phyloP scores from a whole-genome alignment of 2,113 vertebrate genomes.

The Myanophis thanlyinensis region DNA sequence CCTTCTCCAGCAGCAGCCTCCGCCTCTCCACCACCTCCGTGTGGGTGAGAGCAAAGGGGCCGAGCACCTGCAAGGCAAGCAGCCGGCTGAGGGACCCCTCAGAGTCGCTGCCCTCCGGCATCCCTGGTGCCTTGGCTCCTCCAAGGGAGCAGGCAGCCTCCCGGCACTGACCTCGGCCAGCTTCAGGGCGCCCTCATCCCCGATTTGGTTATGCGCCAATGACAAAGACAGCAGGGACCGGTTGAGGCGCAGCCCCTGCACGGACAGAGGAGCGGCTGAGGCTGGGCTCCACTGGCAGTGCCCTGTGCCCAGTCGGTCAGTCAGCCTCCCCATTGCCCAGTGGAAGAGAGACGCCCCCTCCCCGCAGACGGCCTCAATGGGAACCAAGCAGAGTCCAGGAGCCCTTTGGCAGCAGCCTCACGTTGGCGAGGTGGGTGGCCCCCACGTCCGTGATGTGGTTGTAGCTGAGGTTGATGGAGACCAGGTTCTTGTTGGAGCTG shows the following conservation, averaged over 20 bases:
- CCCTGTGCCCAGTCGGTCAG: fast-evolving
- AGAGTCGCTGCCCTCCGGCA: not conserved
- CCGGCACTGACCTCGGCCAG: slow-evolving; percentile 73
- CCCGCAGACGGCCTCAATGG: not conserved
- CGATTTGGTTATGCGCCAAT: slow-evolving; percentile 79
- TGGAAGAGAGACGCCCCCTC: not conserved
- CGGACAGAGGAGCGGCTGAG: fast-evolving
- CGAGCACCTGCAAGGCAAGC: slow-evolving; percentile 70
- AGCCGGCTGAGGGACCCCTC: too few relatives aligned
- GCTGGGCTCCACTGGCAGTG: not conserved
- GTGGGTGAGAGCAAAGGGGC: slow-evolving; percentile 77
- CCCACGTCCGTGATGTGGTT: slow-evolving; percentile 83
- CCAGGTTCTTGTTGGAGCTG: slow-evolving; percentile 71
- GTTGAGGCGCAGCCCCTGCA: slow-evolving; percentile 83
- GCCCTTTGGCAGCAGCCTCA: slow-evolving; percentile 32
- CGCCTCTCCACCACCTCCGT: slow-evolving; percentile 81
- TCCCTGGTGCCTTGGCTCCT: not conserved
- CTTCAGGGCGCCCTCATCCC: slow-evolving; percentile 75
- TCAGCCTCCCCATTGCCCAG: not conserved
- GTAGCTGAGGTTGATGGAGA: slow-evolving; percentile 81
- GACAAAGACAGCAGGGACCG: slow-evolving; percentile 80
- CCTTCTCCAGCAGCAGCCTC: slow-evolving; percentile 67
- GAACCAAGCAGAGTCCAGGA: not conserved
- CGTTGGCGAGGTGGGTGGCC: slow-evolving; percentile 77
- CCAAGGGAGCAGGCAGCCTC: not conserved